Percentiles rank a stretch among this genome's conserved stretches.
phyloP scores from a whole-genome alignment of 1,140 invertebrate genomes.

The Sipha flava region DNA sequence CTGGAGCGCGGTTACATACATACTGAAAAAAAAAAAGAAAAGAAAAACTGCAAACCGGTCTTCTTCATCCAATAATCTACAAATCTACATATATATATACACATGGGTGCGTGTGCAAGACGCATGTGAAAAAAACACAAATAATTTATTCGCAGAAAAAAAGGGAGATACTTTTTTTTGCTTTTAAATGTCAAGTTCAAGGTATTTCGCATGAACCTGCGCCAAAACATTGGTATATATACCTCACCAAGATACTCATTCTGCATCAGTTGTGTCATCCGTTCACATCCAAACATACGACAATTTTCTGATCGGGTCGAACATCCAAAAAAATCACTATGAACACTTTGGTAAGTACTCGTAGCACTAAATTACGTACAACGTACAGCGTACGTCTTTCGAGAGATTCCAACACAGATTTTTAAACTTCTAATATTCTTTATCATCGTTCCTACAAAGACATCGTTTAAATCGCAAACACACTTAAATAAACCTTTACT shows the following conservation, averaged over 20 bases:
- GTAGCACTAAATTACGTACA: no score
- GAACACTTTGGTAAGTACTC: not conserved
- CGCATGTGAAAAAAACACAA: not conserved
- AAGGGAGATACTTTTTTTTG: not conserved
- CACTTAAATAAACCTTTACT: no score
- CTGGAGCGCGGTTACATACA: not conserved
- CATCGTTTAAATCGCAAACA: no score
- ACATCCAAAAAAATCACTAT: not conserved
- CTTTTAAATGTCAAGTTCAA: constrained; percentile 19
- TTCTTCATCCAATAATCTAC: constrained; percentile 24
- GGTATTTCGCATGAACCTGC: not conserved
- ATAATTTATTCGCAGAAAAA: constrained; percentile 20
- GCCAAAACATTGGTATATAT: constrained; percentile 14
- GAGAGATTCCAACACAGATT: no score
- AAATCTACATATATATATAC: not conserved
- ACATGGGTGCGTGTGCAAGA: not conserved
- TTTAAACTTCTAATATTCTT: no score
- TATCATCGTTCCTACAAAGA: no score
- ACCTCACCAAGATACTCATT: not conserved
- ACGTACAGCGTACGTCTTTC: no score
- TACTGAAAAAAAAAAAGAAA: not conserved
- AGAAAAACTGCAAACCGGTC: constrained; percentile 4
- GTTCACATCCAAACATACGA: not conserved
- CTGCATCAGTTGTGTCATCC: constrained; percentile 12
- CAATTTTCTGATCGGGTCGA: not conserved